Conservation (phyloP, 2,797 vertebrate genomes). For the Emys orbicularis region DNA sequence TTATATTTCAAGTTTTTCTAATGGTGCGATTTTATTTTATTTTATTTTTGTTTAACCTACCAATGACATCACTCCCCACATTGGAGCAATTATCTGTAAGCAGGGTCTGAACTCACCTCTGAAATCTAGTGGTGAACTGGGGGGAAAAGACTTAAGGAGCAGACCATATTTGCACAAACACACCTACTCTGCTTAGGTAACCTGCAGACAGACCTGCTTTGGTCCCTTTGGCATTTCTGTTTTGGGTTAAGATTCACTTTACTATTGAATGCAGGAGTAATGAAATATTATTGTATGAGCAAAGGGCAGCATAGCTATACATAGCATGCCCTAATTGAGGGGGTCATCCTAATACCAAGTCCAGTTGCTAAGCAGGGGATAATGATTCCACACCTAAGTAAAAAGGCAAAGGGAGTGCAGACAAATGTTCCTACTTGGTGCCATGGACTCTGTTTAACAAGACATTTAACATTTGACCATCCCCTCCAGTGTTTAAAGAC, state of each 20-base stretch:
- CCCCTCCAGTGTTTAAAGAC: not conserved
- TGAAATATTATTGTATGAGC: not conserved
- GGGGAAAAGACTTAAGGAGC: no score
- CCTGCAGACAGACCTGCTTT: no score
- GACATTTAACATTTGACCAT: not conserved
- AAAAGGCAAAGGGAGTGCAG: not conserved
- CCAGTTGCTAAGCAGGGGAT: not conserved
- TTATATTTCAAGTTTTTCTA: conserved; percentile 69
- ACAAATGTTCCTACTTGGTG: not conserved
- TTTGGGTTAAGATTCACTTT: not conserved
- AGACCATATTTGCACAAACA: no score
- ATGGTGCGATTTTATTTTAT: conserved; percentile 66
- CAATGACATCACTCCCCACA: conserved; percentile 65
- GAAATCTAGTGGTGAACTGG: no score
- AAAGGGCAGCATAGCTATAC: not conserved
- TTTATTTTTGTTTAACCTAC: conserved; percentile 63
- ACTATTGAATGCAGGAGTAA: not conserved
- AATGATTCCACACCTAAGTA: not conserved
- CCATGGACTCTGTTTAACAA: not conserved
- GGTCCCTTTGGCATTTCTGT: no score
- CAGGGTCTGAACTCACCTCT: no score
- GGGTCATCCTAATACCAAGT: not conserved
- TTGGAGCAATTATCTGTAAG: conserved; percentile 73
- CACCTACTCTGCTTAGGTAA: no score
- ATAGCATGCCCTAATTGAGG: not conserved